Percentiles rank a stretch among this genome's conserved stretches.
Conservation (phyloP, 1,140 invertebrate species). For the Hormaphis cornu region DNA sequence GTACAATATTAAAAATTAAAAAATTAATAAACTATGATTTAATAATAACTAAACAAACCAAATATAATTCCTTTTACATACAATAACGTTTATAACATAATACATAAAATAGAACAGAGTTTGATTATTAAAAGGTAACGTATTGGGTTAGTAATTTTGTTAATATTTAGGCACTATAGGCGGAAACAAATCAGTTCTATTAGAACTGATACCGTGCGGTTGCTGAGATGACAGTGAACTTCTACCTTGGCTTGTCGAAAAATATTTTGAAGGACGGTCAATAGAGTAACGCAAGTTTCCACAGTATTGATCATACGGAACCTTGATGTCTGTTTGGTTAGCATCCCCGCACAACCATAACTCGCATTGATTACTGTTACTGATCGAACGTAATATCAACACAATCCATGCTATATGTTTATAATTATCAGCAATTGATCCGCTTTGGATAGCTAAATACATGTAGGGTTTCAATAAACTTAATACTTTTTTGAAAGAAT, state of each 20-base stretch:
- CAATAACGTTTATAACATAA: too few relatives aligned
- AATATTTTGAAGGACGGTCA: neutral
- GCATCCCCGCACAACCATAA: conserved; percentile 1
- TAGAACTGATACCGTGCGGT: too few relatives aligned
- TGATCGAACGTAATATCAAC: neutral
- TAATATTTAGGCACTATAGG: too few relatives aligned
- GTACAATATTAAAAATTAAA: too few relatives aligned
- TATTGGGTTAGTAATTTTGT: too few relatives aligned
- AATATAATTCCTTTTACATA: too few relatives aligned
- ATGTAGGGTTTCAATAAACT: neutral
- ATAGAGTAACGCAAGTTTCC: neutral
- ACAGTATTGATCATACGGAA: neutral
- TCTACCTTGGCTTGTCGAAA: neutral
- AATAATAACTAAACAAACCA: too few relatives aligned
- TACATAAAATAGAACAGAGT: too few relatives aligned
- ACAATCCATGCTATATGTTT: neutral
- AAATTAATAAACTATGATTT: too few relatives aligned
- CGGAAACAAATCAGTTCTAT: too few relatives aligned
- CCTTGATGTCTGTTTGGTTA: neutral
- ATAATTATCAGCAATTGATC: neutral
- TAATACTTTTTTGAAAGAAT: neutral
- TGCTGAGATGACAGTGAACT: too few relatives aligned
- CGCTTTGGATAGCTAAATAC: neutral
- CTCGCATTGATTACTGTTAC: neutral
- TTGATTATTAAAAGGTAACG: too few relatives aligned